Percentiles rank a stretch among this genome's conserved stretches.
phyloP scores from a whole-genome alignment of 2,888 invertebrate genomes.

The Polyommatus icarus region DNA sequence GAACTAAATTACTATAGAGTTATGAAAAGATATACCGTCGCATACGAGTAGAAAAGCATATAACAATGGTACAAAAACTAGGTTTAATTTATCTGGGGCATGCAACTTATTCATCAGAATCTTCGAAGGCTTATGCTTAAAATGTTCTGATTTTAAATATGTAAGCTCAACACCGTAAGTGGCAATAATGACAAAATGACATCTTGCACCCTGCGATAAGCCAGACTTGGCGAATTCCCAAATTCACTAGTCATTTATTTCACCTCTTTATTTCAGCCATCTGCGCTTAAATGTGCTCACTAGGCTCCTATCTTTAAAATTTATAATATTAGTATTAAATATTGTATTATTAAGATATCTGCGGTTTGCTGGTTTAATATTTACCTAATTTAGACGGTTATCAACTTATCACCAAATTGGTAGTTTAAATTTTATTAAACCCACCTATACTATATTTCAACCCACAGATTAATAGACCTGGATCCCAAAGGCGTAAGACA shows the following conservation, averaged over 20 bases:
- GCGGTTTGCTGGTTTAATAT: neutral
- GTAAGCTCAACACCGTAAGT: neutral
- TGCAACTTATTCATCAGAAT: no score
- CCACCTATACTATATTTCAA: no score
- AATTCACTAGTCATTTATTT: slow-evolving; percentile 42
- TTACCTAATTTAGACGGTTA: neutral
- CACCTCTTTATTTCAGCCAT: slow-evolving; percentile 42
- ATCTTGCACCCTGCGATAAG: slow-evolving; percentile 2
- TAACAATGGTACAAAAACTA: no score
- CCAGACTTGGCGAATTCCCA: slow-evolving; percentile 41
- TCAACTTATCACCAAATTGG: no score
- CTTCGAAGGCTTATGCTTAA: no score
- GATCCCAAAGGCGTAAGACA: no score
- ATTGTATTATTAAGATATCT: neutral
- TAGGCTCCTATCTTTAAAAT: slow-evolving; percentile 4
- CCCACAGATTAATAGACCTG: no score
- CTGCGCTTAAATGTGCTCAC: slow-evolving; percentile 28
- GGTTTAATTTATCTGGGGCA: no score
- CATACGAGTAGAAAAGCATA: no score
- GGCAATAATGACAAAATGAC: slow-evolving; percentile 1
- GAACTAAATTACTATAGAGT: no score
- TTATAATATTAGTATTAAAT: slow-evolving; percentile 2
- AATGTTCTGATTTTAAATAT: neutral
- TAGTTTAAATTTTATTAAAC: no score
- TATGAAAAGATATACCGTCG: no score